Conservation (phyloP, 2,888 invertebrate species). For the Dascillus cervinus region DNA sequence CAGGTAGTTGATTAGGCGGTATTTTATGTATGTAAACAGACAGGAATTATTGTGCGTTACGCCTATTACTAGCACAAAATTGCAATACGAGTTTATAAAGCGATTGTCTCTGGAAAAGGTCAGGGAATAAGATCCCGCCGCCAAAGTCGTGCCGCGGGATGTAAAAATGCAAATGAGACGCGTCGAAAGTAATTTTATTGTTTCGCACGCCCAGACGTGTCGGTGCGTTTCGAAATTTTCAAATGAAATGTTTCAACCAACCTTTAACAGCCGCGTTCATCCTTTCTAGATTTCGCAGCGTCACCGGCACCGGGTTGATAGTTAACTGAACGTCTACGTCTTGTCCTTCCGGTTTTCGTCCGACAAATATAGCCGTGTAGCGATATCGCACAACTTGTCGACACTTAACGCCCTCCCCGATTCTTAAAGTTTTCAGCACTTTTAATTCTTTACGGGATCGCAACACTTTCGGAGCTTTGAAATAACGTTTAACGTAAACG, state of each 20-base stretch:
- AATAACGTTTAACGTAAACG: conserved; percentile 36
- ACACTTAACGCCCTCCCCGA: conserved; percentile 38
- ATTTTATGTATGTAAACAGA: no score
- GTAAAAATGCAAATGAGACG: conserved; percentile 33
- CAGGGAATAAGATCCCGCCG: conserved; percentile 23
- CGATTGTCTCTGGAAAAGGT: no score
- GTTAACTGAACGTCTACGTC: conserved; percentile 34
- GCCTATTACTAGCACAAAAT: no score
- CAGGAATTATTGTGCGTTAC: no score
- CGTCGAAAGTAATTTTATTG: conserved; percentile 26
- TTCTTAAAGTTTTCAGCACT: conserved; percentile 32
- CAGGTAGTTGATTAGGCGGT: no score
- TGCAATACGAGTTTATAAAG: no score
- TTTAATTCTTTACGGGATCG: conserved; percentile 31
- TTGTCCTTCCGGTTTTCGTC: conserved; percentile 25
- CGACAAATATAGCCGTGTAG: conserved; percentile 40
- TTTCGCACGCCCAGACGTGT: no score
- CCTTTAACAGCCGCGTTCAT: conserved; percentile 40
- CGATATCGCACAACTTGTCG: conserved; percentile 35
- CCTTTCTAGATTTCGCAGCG: conserved; percentile 40
- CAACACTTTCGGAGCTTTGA: conserved; percentile 32
- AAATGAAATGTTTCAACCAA: conserved; percentile 18
- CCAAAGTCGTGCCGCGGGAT: conserved; percentile 29
- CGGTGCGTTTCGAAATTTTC: no score
- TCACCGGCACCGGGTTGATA: conserved; percentile 40